Evolutionary conservation across 2,888 invertebrate species (phyloP), one percentile per base, ranked within the genome.

Genomic region (Drosophila algonquin): DNA sequence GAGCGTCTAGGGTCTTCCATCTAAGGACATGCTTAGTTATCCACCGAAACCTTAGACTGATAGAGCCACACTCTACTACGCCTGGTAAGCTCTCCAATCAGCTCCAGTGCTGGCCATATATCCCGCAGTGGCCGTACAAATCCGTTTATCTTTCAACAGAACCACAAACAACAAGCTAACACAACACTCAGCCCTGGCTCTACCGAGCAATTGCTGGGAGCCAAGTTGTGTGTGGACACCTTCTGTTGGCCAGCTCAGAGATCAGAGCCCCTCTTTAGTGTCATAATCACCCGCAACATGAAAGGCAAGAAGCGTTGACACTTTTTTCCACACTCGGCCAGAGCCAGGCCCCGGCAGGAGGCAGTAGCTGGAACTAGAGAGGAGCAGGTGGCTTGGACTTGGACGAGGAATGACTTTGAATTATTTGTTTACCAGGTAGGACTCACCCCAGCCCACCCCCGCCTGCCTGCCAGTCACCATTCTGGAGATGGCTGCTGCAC

Each of bases 351-450:
- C 30, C 35, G 48, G 53, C 21, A 27, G 59, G n/a, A 30, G 48
- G 16, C 12, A 50, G 30, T 16, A 40, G n/a, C 6, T 2, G 40
- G 30, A 30, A 2, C 30, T 24, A 24, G 59, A 59, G 59, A 63
- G 57, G 63, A 70, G 70, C 61, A 80, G 77, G 67, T 79, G 81
- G 64, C 64, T n/a, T n/a, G 40, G 40, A 40, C 40, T 40, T 40
- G n/a, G 35, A 57, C 54, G 56, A 56, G 57, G 63, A 63, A 84
- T 82, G 86, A 82, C 87, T 85, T 85, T 86, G 85, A 86, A 85
- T 86, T 86, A 87, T 86, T 86, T 86, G 85, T 87, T 86, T 86
- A 86, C 85, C 82, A 78, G 67, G 46, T n/a, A 6, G 40, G 40
- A 7, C n/a, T 40, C 14, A 6, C 40, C 14, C 40, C 35, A 56